Evolutionary conservation across 2,888 invertebrate species (phyloP), one percentile per base, ranked within the genome.

Genomic region (Coenonympha arcania): DNA sequence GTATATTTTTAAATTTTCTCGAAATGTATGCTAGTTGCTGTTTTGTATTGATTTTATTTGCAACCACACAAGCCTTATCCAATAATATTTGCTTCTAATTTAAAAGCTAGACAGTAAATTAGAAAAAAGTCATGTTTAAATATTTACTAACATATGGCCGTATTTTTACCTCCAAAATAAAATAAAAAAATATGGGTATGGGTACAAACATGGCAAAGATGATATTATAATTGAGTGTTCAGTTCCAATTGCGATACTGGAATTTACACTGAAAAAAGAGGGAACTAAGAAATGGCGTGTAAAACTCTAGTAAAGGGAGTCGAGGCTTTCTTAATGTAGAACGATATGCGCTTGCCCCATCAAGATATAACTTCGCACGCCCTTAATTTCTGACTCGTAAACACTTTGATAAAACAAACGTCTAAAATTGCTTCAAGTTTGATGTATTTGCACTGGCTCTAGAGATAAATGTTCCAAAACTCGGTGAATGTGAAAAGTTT

Each of bases 401-500:
- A 45, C 71, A 73, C 72, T 74, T 63, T 64, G 28, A 18, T 36
- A 78, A 79, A 81, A 79, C 82, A 81, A 83, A 81, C 81, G 84
- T 77, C 74, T 74, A 71, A 77, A 82, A 85, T 83, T 76, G 76
- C 78, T 81, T 73, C 73, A 74, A 80, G 80, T 85, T 83, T 84
- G 85, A 84, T 83, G 81, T 83, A 84, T 84, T 80, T 82, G 78
- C 76, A 74, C 76, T 67, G 71, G 74, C 71, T 80, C 66, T 80
- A 72, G 81, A 83, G 84, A 85, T 85, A 83, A 85, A 85, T 45
- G 84, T 83, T 84, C 76, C 71, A 73, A 79, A 86, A 85, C 78
- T 85, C 82, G 75, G 72, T 79, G 81, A 85, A 85, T 85, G 84
- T 78, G 82, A 81, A 85, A 86, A 85, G 79, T 86, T 86, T 79